Percentiles rank a stretch among this genome's conserved stretches.
These are phyloP conservation scores for Meloe dianella DNA, from an alignment of 2,888 invertebrate species.

Conservation along the genomic window DNA sequence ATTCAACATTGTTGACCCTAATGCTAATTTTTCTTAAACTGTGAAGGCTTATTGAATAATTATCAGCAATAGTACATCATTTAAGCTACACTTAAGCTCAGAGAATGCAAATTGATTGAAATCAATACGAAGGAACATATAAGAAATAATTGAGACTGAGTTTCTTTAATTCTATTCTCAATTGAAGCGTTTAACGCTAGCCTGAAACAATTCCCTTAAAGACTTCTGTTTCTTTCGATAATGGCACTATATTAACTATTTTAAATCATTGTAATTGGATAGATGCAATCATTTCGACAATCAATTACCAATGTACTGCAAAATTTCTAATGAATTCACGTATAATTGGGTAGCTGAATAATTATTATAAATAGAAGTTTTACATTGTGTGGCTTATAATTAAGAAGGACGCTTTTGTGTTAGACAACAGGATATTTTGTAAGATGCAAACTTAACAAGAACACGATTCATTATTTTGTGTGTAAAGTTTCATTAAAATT, in stretches of 20 bases:
- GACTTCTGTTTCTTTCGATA: not conserved
- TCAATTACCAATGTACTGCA: slow-evolving; percentile 27
- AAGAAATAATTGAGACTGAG: not conserved
- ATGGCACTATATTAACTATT: no score
- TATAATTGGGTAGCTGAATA: no score
- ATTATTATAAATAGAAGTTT: no score
- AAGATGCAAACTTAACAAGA: no score
- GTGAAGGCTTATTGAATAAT: not conserved
- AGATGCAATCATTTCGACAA: not conserved
- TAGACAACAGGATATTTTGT: no score
- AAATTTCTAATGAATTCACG: no score
- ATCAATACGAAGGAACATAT: not conserved
- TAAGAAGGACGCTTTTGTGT: not conserved
- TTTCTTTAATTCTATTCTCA: not conserved
- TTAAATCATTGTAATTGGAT: no score
- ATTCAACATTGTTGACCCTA: no score
- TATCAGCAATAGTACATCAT: not conserved
- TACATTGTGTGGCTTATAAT: not conserved
- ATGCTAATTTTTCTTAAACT: no score
- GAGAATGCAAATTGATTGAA: not conserved
- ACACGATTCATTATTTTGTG: not conserved
- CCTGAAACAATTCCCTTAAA: not conserved
- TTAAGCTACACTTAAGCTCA: not conserved
- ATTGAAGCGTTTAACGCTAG: not conserved
- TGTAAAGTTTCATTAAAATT: no score